Base-by-base conservation (phyloP, 1,140 invertebrate genomes). In the Drosophila melanogaster region DNA sequence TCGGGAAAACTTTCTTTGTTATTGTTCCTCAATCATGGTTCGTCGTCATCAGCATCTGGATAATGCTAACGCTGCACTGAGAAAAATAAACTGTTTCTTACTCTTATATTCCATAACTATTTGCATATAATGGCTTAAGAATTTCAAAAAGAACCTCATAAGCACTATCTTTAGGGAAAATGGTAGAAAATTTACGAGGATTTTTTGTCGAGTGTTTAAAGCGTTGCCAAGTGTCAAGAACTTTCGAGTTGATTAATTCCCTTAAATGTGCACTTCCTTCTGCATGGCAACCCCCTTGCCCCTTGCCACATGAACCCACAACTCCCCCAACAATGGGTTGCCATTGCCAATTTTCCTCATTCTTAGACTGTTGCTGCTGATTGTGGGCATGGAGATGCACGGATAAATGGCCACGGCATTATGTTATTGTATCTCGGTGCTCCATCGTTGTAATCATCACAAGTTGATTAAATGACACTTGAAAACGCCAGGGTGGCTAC, bases 401-500 rank as follows among this genome's bases (percentile, higher is more conserved):
- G 62, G 22, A 55, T 60, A 56, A 47, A 60, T 55, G 79, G 55
- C 70, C 44, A 61, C 33, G 41, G 62, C 26, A 38, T 64, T 64
- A 66, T 40, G 35, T 40, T 64, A 47, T 43, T 33, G 35, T 47
- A 84, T 79, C 72, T 84, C 38, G 60, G 46, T 58, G 17, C 55
- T 55, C 53, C 58, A 70, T 62, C 74, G 55, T 67, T 79, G 78
- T 71, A 86, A 85, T 67, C 70, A 74, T 86, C 56, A 78, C 75
- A 81, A 81, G 72, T 86, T 81, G 67, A 86, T 85, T 86, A 81
- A 81, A 85, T 85, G 86, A 86, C 61, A 67, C 81, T 81, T 86
- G 74, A 81, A 73, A 61, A 67, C 61, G 53, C 17, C n/a, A 57
- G 24, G 22, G 54, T 49, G 41, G 24, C 41, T 43, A 54, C 37